These are phyloP conservation scores for Syrista parreyssii DNA, from an alignment of 2,888 invertebrate genomes.

Conservation along the genomic window DNA sequence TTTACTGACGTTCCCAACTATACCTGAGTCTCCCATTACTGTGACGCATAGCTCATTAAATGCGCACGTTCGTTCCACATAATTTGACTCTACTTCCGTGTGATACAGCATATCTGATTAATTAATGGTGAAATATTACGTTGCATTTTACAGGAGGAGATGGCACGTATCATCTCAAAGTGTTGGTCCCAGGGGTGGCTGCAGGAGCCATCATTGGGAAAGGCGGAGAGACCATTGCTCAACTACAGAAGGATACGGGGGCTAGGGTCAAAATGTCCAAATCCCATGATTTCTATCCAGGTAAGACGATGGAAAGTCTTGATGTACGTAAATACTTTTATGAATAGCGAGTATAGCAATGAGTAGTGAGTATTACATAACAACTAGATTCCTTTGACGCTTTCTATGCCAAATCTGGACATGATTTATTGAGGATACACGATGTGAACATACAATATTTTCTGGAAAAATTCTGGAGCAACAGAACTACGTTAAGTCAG, in stretches of 20 bases:
- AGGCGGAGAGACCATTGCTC: constrained; percentile 98
- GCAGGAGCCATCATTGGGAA: constrained; percentile 99
- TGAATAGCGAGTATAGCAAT: constrained; percentile 4
- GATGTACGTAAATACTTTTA: neutral
- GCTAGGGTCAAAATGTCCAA: constrained; percentile 99
- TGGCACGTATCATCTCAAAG: constrained; percentile 95
- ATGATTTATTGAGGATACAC: neutral
- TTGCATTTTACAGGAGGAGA: constrained; percentile 75
- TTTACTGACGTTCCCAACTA: neutral
- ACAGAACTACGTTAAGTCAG: neutral
- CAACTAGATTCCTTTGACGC: neutral
- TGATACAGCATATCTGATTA: neutral
- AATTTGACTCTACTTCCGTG: neutral
- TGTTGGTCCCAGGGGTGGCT: constrained; percentile 95
- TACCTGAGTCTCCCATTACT: neutral
- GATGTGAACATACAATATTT: neutral
- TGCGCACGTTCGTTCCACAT: neutral
- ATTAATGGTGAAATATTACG: neutral
- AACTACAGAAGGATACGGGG: constrained; percentile 96
- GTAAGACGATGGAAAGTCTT: constrained; percentile 68
- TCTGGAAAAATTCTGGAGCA: neutral
- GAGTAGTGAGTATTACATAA: neutral
- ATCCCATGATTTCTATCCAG: constrained; percentile 98
- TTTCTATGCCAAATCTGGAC: neutral
- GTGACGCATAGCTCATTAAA: neutral